Percentiles rank a stretch among this genome's conserved stretches.
Conservation (phyloP, 1,140 invertebrate species). For the Muscidifurax raptorellus region DNA sequence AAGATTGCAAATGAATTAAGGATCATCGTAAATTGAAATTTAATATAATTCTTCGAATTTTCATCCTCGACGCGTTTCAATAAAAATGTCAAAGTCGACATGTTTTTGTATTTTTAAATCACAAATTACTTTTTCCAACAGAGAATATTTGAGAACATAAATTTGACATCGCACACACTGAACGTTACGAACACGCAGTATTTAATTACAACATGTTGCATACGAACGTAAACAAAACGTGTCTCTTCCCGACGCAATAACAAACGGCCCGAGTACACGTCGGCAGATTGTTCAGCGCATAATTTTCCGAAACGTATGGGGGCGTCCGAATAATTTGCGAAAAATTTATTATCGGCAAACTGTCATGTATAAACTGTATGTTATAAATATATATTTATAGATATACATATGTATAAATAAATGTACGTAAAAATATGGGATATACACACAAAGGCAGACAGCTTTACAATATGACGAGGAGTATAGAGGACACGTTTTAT, state of each 20-base stretch:
- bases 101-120: too few species aligned
- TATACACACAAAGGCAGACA: constrained; percentile 19
- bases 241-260: not conserved
- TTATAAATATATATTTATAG: too few species aligned
- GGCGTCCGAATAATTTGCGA: too few species aligned
- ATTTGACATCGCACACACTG: not conserved
- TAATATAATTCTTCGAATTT: not conserved
- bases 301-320: not conserved
- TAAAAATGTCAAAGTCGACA: too few species aligned
- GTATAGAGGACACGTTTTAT: constrained; percentile 19
- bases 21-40: not conserved
- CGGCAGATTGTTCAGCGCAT: not conserved
- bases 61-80: too few species aligned
- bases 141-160: not conserved
- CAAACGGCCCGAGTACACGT: not conserved
- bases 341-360: not conserved
- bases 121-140: too few species aligned
- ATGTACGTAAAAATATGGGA: not conserved
- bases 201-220: not conserved
- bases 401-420: too few species aligned
- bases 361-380: not conserved
- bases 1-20: not conserved
- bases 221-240: not conserved
- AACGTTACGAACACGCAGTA: not conserved
- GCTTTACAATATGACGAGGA: constrained; percentile 15